Percentiles rank a stretch among this genome's conserved stretches.
These are phyloP conservation scores for Lophura swinhoii DNA, from an alignment of 2,797 vertebrate genomes.

Conservation along the genomic window DNA sequence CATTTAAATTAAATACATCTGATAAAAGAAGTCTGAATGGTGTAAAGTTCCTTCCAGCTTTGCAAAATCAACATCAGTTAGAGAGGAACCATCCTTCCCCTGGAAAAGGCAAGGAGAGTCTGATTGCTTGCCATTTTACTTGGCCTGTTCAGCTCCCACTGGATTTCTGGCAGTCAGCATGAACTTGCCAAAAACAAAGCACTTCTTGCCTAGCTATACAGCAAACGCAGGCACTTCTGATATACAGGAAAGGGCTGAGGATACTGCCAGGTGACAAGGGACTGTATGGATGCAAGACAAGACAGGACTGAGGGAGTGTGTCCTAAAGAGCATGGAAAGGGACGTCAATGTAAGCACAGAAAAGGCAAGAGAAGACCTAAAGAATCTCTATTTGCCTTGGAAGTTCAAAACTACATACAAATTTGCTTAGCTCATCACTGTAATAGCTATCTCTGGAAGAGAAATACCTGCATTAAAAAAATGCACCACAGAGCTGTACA, in stretches of 20 bases:
- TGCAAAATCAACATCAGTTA: constrained; percentile 4
- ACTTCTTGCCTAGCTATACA: not conserved
- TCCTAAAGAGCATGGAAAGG: not conserved
- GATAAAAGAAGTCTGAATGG: not conserved
- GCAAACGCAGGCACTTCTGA: not conserved
- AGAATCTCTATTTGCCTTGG: not conserved
- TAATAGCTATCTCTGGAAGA: not conserved
- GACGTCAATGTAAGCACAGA: not conserved
- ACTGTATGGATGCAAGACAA: not conserved
- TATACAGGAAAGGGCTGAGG: not conserved
- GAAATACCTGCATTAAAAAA: not conserved
- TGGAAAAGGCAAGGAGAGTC: not conserved
- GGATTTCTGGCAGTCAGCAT: not conserved
- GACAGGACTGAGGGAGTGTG: not conserved
- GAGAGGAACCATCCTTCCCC: too few relatives aligned
- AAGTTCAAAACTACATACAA: not conserved
- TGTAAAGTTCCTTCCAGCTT: not conserved
- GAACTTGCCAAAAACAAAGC: not conserved
- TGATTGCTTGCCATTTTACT: not conserved
- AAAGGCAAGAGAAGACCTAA: not conserved
- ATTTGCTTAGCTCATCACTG: not conserved
- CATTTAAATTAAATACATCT: not conserved
- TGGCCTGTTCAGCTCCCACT: not conserved
- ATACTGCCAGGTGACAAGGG: not conserved
- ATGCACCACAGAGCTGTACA: not conserved